Conservation (phyloP, 2,797 vertebrate genomes). For the Smutsia temminckii region DNA sequence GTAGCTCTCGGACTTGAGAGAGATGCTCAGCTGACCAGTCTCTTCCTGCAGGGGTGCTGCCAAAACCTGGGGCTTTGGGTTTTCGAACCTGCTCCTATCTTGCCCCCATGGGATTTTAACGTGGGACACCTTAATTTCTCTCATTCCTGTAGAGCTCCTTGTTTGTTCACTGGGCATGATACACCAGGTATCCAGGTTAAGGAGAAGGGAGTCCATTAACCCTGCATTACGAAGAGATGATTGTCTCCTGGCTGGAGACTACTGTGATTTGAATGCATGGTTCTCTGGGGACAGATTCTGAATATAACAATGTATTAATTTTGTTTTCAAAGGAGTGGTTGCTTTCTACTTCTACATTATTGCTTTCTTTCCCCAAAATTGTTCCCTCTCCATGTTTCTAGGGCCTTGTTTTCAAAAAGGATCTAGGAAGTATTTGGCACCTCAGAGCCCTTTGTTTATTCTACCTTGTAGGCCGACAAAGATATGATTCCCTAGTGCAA, state of each 20-base stretch:
- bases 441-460: not conserved
- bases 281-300: not conserved
- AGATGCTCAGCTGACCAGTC: not conserved
- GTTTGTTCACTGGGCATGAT: not conserved
- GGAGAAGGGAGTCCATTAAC: not conserved
- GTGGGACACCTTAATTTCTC: not conserved
- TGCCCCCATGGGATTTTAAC: not conserved
- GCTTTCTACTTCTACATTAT: not conserved
- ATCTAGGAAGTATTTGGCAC: not conserved
- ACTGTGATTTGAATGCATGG: not conserved
- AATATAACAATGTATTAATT: not conserved
- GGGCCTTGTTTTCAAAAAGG: not conserved
- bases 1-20: not conserved
- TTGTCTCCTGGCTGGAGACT: not conserved
- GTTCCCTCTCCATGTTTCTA: not conserved
- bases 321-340: slow-evolving; percentile 1
- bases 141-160: not conserved
- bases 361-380: not conserved
- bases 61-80: not conserved
- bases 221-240: not conserved
- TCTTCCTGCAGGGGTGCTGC: not conserved
- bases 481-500: not conserved
- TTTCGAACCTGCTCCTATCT: not conserved
- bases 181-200: not conserved
- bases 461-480: not conserved